Evolutionary conservation across 2,888 invertebrate genomes (phyloP).

Genomic region (Laspeyria flexula): DNA sequence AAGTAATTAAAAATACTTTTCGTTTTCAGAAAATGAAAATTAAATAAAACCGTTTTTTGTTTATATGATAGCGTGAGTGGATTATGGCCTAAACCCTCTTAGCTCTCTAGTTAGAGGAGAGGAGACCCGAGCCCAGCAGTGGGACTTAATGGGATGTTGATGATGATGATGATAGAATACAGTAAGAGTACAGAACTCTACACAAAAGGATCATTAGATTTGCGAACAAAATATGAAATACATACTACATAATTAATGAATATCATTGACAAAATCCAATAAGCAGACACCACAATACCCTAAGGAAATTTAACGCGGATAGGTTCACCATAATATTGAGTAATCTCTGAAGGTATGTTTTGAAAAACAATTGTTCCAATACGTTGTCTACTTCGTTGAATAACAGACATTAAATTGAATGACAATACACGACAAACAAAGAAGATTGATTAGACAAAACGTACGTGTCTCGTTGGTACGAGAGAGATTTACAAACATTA

Average conservation of each 20-base stretch:
- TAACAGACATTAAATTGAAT: conserved; percentile 6
- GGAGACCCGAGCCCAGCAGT: too few species aligned
- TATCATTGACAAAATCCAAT: background rate
- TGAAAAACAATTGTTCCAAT: conserved; percentile 2
- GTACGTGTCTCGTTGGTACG: conserved; percentile 21
- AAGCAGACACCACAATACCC: conserved; percentile 4
- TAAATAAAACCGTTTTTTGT: too few species aligned
- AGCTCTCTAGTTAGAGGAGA: too few species aligned
- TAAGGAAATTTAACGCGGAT: background rate
- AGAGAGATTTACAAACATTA: conserved; percentile 53
- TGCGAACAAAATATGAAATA: background rate
- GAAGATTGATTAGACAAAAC: conserved; percentile 33
- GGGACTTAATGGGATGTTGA: too few species aligned
- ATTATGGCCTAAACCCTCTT: too few species aligned
- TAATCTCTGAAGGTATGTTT: conserved; percentile 1
- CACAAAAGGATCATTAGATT: background rate
- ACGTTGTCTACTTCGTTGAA: conserved; percentile 4
- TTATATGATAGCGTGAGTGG: too few species aligned
- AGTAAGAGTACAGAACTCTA: too few species aligned
- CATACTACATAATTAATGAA: background rate
- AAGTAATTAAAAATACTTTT: too few species aligned
- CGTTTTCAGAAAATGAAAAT: too few species aligned
- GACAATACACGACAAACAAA: conserved; percentile 16
- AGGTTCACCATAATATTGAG: conserved; percentile 2
- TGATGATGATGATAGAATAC: too few species aligned